A percentile compares a stretch with the other conserved stretches of the same genome.
Evolutionary conservation across 2,113 vertebrate species (phyloP).

Genomic region (Eudorcas thomsonii): DNA sequence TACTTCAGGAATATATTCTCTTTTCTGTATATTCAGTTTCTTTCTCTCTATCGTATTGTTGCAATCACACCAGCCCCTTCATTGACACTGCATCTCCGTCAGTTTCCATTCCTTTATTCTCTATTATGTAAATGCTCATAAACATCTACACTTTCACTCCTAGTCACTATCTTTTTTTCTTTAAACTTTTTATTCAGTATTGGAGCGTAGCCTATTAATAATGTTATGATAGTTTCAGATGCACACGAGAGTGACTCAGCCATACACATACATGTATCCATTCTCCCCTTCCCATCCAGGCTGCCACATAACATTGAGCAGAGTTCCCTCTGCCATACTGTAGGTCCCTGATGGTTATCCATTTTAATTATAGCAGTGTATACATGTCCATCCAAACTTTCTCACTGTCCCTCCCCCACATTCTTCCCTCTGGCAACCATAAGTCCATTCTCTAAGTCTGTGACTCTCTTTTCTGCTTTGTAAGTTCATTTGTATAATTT

Average conservation of each 20-base stretch:
- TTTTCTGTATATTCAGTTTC: background rate
- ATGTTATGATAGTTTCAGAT: background rate
- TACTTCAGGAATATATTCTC: background rate
- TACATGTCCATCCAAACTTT: background rate
- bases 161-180: background rate
- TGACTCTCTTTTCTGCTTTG: background rate
- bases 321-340: background rate
- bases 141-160: background rate
- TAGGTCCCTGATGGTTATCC: background rate
- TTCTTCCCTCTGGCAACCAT: background rate
- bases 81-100: background rate
- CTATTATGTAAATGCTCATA: background rate
- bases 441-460: background rate
- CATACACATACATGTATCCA: background rate
- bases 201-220: background rate
- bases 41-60: background rate
- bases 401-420: background rate
- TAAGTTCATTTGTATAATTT: background rate
- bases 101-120: background rate
- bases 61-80: background rate
- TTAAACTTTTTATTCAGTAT: background rate
- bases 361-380: background rate
- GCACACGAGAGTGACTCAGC: background rate
- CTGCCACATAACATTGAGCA: background rate
- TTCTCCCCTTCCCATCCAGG: background rate